Evolutionary conservation across 1,140 invertebrate species (phyloP).

Genomic region (Ruditapes philippinarum): DNA sequence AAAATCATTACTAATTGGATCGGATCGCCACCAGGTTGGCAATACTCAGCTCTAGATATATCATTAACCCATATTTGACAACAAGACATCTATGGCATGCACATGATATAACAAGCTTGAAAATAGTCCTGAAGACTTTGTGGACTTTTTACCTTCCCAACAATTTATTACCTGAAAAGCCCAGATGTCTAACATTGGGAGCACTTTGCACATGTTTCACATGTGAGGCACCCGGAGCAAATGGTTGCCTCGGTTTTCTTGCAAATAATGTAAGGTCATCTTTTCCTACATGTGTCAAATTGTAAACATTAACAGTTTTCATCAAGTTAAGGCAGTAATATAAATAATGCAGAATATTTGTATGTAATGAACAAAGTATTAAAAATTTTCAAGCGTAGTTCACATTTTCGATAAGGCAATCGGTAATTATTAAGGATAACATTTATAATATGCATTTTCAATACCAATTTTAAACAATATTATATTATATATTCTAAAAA

Average conservation of each 20-base stretch:
- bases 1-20: too few species aligned
- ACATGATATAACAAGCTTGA: background rate
- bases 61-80: constrained; percentile 3
- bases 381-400: too few species aligned
- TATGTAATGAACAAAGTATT: too few species aligned
- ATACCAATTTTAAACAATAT: too few species aligned
- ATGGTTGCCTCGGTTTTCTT: constrained; percentile 33
- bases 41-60: too few species aligned
- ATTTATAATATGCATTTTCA: too few species aligned
- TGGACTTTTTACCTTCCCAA: constrained; percentile 1
- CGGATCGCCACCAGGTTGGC: too few species aligned
- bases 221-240: constrained; percentile 16
- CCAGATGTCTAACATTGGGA: constrained; percentile 41
- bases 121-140: background rate
- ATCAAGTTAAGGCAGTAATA: too few species aligned
- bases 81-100: background rate
- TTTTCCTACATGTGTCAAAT: constrained; percentile 37
- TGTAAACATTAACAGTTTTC: constrained; percentile 14
- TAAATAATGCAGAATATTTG: too few species aligned
- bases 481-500: too few species aligned
- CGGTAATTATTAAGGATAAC: too few species aligned
- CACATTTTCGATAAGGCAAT: too few species aligned
- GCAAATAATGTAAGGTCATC: background rate
- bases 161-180: constrained; percentile 39
- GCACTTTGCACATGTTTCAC: constrained; percentile 3